Conservation (phyloP, 2,113 vertebrate genomes). For the Cyprinodon tularosa region DNA sequence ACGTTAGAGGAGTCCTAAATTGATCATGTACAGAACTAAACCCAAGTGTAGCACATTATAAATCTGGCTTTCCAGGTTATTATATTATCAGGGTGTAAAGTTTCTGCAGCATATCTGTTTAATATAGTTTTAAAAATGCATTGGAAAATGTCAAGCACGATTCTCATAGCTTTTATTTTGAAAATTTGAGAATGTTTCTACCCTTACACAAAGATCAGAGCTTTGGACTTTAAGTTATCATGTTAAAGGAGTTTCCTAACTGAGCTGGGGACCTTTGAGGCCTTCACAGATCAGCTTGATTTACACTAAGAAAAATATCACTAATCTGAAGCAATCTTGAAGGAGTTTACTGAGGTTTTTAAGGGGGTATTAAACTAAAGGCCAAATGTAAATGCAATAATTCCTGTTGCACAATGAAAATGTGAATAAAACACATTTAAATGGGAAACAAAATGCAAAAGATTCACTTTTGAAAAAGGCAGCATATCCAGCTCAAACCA, state of each 20-base stretch:
- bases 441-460: background rate
- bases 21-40: too few species aligned
- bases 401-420: background rate
- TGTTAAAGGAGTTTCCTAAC: too few species aligned
- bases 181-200: background rate
- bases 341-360: too few species aligned
- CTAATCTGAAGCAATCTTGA: background rate
- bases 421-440: background rate
- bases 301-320: background rate
- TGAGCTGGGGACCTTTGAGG: too few species aligned
- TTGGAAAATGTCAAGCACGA: background rate
- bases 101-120: background rate
- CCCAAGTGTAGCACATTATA: too few species aligned
- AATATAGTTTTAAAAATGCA: background rate
- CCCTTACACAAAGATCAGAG: too few species aligned
- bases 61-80: too few species aligned
- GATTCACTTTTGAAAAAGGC: background rate
- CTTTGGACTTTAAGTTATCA: too few species aligned
- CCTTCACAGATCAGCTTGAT: background rate
- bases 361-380: background rate
- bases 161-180: background rate
- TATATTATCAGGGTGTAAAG: too few species aligned
- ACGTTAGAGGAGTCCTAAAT: too few species aligned
- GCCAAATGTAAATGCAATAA: background rate
- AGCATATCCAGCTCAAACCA: background rate